Percentiles rank a stretch among this genome's conserved stretches.
Evolutionary conservation across 2,888 invertebrate species (phyloP).

Genomic region (Exephanes ischioxanthus): DNA sequence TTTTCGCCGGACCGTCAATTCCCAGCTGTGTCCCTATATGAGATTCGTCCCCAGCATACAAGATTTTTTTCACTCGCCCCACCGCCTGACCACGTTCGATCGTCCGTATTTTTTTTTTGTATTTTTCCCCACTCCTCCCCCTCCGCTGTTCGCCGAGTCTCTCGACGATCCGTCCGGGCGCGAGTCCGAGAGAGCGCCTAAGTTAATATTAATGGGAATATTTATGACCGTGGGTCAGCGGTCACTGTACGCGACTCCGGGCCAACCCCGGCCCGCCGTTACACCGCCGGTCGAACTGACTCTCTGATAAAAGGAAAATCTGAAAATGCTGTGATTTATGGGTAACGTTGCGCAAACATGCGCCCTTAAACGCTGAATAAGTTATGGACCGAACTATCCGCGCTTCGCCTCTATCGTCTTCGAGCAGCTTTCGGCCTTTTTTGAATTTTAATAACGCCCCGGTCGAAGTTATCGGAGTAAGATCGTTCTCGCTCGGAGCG

Average conservation of each 20-base stretch:
- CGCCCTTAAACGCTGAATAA: conserved; percentile 81
- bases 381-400: conserved; percentile 70
- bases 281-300: conserved; percentile 20
- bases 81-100: conserved; percentile 64
- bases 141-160: conserved; percentile 45
- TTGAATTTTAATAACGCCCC: not conserved
- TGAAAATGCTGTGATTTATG: conserved; percentile 84
- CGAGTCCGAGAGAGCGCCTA: conserved; percentile 77
- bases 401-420: conserved; percentile 33
- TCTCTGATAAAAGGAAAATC: conserved; percentile 83
- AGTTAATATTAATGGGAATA: conserved; percentile 85
- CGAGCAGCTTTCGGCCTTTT: conserved; percentile 13
- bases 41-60: conserved; percentile 83
- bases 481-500: conserved; percentile 6
- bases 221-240: conserved; percentile 83
- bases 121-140: conserved; percentile 46
- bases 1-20: conserved; percentile 80
- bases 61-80: conserved; percentile 75
- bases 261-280: conserved; percentile 19
- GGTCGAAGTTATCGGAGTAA: not conserved
- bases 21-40: conserved; percentile 83
- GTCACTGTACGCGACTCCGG: conserved; percentile 72
- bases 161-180: conserved; percentile 47
- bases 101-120: conserved; percentile 53
- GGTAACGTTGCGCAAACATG: conserved; percentile 66